A percentile compares a stretch with the other conserved stretches of the same genome.
phyloP scores from a whole-genome alignment of 1,140 invertebrate species.

The Mactra quadrangularis region DNA sequence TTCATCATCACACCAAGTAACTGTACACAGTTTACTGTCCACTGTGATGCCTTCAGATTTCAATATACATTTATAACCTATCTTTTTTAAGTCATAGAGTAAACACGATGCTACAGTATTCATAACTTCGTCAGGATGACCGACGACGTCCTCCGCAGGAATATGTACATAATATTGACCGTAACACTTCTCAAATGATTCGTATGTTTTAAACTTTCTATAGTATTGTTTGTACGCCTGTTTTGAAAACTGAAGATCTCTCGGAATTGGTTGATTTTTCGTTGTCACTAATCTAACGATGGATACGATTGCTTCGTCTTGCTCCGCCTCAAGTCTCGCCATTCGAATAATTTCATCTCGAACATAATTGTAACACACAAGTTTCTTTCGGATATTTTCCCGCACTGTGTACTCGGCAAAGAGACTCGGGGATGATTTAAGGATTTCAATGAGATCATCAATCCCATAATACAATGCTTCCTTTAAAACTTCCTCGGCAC shows the following conservation, averaged over 20 bases:
- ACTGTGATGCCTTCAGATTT: conserved; percentile 58
- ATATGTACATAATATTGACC: conserved; percentile 68
- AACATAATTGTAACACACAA: conserved; percentile 65
- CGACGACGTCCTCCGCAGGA: conserved; percentile 63
- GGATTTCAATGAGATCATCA: conserved; percentile 59
- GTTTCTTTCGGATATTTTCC: conserved; percentile 66
- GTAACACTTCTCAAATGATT: conserved; percentile 67
- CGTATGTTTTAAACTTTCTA: conserved; percentile 66
- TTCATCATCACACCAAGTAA: conserved; percentile 67
- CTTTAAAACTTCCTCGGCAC: conserved; percentile 64
- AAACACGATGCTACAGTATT: conserved; percentile 63
- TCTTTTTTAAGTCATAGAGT: conserved; percentile 56
- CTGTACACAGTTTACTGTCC: conserved; percentile 66
- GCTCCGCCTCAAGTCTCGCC: conserved; percentile 63
- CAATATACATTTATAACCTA: conserved; percentile 60
- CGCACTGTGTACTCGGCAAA: conserved; percentile 70
- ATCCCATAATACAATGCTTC: conserved; percentile 72
- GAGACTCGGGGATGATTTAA: conserved; percentile 65
- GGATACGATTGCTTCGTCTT: conserved; percentile 65
- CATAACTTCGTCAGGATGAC: conserved; percentile 66
- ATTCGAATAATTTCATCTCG: conserved; percentile 61
- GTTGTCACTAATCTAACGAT: conserved; percentile 63
- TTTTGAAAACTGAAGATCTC: conserved; percentile 69
- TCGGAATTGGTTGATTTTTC: conserved; percentile 70
- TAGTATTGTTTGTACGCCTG: conserved; percentile 71